phyloP scores from a whole-genome alignment of 2,797 vertebrate genomes.

The Cynodonichthys magdalenae region DNA sequence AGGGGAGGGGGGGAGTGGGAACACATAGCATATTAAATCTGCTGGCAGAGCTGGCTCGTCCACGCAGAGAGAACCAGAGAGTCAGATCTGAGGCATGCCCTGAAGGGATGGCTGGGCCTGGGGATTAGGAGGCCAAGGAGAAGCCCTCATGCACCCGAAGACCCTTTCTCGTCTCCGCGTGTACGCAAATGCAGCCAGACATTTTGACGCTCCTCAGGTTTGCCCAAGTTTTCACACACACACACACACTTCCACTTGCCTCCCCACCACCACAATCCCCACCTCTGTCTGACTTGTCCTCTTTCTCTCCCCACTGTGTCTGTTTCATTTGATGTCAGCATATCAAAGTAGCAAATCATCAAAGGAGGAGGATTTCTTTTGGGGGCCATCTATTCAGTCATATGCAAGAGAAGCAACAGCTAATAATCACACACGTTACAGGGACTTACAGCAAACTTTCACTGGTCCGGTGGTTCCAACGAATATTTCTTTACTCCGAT shows the following conservation, averaged over 20 bases:
- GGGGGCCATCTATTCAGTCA: constrained; percentile 84
- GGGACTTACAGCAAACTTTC: constrained; percentile 42
- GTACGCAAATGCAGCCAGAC: constrained; percentile 95
- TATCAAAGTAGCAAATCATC: constrained; percentile 98
- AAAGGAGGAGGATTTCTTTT: constrained; percentile 94
- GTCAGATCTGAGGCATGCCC: constrained; percentile 99
- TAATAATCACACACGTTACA: constrained; percentile 73
- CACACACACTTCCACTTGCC: constrained; percentile 39
- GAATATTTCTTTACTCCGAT: constrained; percentile 3
- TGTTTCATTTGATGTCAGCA: constrained; percentile 93
- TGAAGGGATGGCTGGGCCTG: constrained; percentile 98
- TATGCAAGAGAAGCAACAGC: constrained; percentile 84
- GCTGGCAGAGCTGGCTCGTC: constrained; percentile 85
- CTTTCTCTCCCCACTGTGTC: constrained; percentile 69
- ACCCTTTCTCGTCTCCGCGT: constrained; percentile 94
- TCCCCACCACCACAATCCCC: constrained; percentile 51
- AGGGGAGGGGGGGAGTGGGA: constrained; percentile 82
- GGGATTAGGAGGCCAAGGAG: constrained; percentile 97
- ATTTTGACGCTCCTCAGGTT: constrained; percentile 91
- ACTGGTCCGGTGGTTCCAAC: constrained; percentile 3
- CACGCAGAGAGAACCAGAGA: constrained; percentile 71
- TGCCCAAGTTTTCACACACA: constrained; percentile 81
- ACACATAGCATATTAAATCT: constrained; percentile 99
- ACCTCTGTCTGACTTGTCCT: constrained; percentile 71
- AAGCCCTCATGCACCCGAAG: constrained; percentile 88